Evolutionary conservation across 2,113 vertebrate genomes (phyloP).

Genomic region (Etheostoma spectabile): DNA sequence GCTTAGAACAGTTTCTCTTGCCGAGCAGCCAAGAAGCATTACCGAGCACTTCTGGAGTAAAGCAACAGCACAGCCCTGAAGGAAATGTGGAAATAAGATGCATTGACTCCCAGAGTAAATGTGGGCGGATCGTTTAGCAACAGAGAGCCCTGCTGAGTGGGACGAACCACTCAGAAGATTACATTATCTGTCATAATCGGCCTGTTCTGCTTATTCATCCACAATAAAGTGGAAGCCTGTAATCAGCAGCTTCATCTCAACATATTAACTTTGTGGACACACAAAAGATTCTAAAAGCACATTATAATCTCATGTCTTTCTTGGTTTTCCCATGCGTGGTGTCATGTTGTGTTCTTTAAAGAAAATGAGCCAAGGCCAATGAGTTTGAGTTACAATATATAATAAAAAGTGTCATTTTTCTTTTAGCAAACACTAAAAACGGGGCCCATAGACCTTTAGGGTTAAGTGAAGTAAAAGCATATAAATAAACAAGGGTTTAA

Average conservation of each 20-base stretch:
- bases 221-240: conserved; percentile 10
- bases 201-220: conserved; percentile 44
- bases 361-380: no score
- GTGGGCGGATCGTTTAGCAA: conserved; percentile 56
- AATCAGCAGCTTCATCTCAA: conserved; percentile 19
- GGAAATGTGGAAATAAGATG: conserved; percentile 43
- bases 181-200: conserved; percentile 54
- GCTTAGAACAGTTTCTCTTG: conserved; percentile 12
- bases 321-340: no score
- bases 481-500: neutral
- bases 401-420: no score
- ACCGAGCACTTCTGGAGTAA: conserved; percentile 28
- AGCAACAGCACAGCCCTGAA: conserved; percentile 16
- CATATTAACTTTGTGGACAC: conserved; percentile 15
- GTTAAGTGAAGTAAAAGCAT: neutral
- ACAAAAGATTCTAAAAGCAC: conserved; percentile 4
- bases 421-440: no score
- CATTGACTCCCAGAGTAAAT: conserved; percentile 34
- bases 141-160: conserved; percentile 49
- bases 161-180: conserved; percentile 50
- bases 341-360: no score
- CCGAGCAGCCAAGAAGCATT: conserved; percentile 28
- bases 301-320: neutral
- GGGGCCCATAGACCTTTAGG: no score
- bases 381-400: no score